phyloP scores from a whole-genome alignment of 2,797 vertebrate genomes.

The Anolis apletophallus region DNA sequence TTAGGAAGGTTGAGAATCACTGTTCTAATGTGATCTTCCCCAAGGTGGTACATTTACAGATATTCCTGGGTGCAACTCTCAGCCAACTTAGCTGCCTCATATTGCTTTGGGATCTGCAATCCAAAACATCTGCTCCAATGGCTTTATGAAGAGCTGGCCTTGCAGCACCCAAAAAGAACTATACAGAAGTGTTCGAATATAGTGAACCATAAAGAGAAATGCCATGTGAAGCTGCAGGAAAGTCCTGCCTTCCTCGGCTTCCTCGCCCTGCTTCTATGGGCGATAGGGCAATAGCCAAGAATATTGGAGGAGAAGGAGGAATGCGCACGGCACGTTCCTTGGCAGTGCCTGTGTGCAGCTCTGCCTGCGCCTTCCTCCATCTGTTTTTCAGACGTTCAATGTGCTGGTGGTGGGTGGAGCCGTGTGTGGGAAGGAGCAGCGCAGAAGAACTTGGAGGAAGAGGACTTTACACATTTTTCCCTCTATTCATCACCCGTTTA shows the following conservation, averaged over 20 bases:
- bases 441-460: constrained; percentile 2
- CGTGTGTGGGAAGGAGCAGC: constrained; percentile 20
- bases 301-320: constrained; percentile 17
- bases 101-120: neutral
- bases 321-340: constrained; percentile 42
- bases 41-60: neutral
- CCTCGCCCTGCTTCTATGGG: neutral
- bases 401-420: constrained; percentile 37
- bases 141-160: neutral
- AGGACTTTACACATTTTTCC: constrained; percentile 2
- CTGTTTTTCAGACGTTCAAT: constrained; percentile 36
- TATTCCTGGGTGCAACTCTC: neutral
- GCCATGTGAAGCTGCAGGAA: too few species aligned
- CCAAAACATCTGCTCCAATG: neutral
- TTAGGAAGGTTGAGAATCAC: too few species aligned
- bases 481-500: constrained; percentile 3
- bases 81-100: neutral
- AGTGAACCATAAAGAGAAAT: neutral
- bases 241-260: neutral
- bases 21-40: neutral
- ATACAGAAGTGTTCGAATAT: neutral
- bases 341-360: constrained; percentile 17
- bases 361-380: constrained; percentile 37
- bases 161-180: neutral
- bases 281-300: constrained; percentile 3